A percentile compares a stretch with the other conserved stretches of the same genome.
These are phyloP conservation scores for Sclerodermus sp. DNA, from an alignment of 2,888 invertebrate genomes.

Conservation along the genomic window DNA sequence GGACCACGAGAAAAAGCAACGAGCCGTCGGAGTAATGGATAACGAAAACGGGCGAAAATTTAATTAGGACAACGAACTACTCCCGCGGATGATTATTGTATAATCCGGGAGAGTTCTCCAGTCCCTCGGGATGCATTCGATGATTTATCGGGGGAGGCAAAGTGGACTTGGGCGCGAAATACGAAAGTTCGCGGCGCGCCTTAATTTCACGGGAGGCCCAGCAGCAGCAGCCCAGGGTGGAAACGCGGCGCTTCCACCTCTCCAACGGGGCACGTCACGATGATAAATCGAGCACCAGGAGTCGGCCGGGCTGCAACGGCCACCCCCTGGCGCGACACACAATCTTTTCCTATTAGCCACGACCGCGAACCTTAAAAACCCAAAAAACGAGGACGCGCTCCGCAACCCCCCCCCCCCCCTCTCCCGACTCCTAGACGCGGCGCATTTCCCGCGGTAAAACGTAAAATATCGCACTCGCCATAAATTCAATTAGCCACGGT, in stretches of 20 bases:
- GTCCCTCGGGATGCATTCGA: not conserved
- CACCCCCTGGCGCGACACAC: constrained; percentile 33
- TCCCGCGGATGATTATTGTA: constrained; percentile 10
- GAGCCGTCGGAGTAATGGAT: too few species aligned
- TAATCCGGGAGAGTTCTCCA: constrained; percentile 1
- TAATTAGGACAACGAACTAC: not conserved
- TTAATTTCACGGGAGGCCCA: constrained; percentile 40
- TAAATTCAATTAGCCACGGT: too few species aligned
- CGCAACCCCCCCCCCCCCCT: too few species aligned
- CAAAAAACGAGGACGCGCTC: too few species aligned
- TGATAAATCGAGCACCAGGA: constrained; percentile 40
- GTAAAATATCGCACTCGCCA: too few species aligned
- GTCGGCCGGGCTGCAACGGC: constrained; percentile 7
- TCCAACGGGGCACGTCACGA: constrained; percentile 25
- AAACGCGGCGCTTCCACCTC: constrained; percentile 18
- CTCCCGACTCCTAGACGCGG: too few species aligned
- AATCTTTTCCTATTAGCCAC: constrained; percentile 36
- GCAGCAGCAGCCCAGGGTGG: too few species aligned
- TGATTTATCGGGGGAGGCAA: constrained; percentile 32
- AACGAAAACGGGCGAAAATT: too few species aligned
- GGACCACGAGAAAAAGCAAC: too few species aligned
- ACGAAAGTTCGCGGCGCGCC: constrained; percentile 27
- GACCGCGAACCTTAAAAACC: constrained; percentile 30
- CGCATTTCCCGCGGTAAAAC: too few species aligned
- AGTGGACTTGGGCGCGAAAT: constrained; percentile 31